Percentiles rank a stretch among this genome's conserved stretches.
phyloP scores from a whole-genome alignment of 2,797 vertebrate genomes.

The Lycodopsis pacificus region DNA sequence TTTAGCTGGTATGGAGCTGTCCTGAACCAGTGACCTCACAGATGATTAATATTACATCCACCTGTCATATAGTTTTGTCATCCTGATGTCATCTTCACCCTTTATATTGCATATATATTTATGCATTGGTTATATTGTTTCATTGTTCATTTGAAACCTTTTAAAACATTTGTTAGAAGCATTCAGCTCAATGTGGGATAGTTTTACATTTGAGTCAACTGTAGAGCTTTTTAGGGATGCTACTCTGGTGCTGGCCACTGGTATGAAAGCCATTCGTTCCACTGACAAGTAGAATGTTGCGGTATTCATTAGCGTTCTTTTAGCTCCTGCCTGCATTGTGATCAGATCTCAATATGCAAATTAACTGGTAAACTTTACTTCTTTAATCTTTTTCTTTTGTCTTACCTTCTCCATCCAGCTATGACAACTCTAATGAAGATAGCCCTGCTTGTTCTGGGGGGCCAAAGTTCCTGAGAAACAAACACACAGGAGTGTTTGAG shows the following conservation, averaged over 20 bases:
- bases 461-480: slow-evolving; percentile 92
- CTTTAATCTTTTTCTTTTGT: slow-evolving; percentile 11
- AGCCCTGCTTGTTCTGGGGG: slow-evolving; percentile 88
- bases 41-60: background rate
- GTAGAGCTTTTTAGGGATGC: background rate
- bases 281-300: background rate
- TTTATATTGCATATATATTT: background rate
- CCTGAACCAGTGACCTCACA: background rate
- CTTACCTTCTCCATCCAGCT: slow-evolving; percentile 80
- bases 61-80: background rate
- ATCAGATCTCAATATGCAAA: background rate
- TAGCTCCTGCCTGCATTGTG: background rate
- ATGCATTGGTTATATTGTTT: background rate
- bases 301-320: background rate
- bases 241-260: background rate
- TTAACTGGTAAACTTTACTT: background rate
- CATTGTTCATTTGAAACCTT: background rate
- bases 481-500: slow-evolving; percentile 83
- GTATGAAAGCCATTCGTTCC: background rate
- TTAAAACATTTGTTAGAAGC: background rate
- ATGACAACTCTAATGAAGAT: slow-evolving; percentile 86
- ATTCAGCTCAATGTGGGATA: background rate
- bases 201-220: background rate
- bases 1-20: background rate
- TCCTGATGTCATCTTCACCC: background rate